Conservation (phyloP, 1,140 invertebrate genomes). For the Odontomachus brunneus region DNA sequence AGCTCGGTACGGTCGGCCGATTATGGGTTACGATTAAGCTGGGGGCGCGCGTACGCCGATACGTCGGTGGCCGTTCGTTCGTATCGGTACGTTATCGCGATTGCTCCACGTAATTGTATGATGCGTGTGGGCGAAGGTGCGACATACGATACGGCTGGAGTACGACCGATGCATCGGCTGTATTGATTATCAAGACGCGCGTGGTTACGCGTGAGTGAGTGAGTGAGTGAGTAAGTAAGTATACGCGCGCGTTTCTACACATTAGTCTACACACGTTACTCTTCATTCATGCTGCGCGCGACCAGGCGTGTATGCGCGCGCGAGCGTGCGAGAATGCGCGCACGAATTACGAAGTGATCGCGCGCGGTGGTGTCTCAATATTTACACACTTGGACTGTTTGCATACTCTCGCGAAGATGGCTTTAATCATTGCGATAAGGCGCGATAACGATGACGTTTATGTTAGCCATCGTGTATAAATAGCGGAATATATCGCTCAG, state of each 20-base stretch:
- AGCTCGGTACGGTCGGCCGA: slow-evolving; percentile 47
- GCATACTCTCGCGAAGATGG: not conserved
- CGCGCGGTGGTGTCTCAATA: not conserved
- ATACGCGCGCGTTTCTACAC: not conserved
- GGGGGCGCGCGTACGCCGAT: slow-evolving; percentile 11
- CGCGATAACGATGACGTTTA: slow-evolving; percentile 19
- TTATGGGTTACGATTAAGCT: slow-evolving; percentile 60
- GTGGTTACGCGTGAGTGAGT: not conserved
- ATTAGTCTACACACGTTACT: slow-evolving; percentile 54
- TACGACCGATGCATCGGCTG: slow-evolving; percentile 20
- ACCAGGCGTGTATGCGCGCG: not conserved
- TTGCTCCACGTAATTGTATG: slow-evolving; percentile 1
- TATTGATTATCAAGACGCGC: slow-evolving; percentile 49
- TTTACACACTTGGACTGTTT: slow-evolving; percentile 1
- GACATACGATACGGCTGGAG: slow-evolving; percentile 37
- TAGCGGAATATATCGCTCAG: not conserved
- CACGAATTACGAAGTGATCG: not conserved
- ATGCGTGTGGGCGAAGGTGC: slow-evolving; percentile 42
- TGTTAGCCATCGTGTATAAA: not conserved
- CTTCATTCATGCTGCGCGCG: slow-evolving; percentile 73
- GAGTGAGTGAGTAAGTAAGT: not conserved
- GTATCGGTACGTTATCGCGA: slow-evolving; percentile 22
- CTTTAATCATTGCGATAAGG: slow-evolving; percentile 32
- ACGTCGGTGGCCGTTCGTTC: slow-evolving; percentile 20
- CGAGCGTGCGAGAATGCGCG: not conserved